Conservation (phyloP, 1,140 invertebrate genomes). For the Lamellibrachia luymesi region DNA sequence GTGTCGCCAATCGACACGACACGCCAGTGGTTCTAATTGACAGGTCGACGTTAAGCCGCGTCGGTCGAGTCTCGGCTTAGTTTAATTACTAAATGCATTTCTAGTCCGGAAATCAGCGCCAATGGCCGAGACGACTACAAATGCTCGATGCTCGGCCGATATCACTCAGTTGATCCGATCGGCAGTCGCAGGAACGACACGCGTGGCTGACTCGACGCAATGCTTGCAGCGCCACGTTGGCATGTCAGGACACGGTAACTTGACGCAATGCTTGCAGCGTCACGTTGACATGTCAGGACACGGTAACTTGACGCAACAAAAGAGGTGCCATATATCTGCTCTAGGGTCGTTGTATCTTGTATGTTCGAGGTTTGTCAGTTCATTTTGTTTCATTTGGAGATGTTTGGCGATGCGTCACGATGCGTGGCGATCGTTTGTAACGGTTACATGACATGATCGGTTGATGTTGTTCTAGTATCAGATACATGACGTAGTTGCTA, state of each 20-base stretch:
- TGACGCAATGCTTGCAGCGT: background rate
- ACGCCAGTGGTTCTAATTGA: background rate
- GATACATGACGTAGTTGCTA: background rate
- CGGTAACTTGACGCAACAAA: background rate
- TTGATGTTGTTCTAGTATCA: background rate
- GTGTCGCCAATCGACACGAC: background rate
- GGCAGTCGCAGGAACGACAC: background rate
- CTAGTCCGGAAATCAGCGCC: background rate
- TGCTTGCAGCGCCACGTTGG: too few relatives aligned
- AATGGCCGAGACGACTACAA: background rate
- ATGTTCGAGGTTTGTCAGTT: background rate
- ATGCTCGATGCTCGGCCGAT: background rate
- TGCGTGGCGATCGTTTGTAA: background rate
- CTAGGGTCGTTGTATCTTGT: background rate
- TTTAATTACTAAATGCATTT: slow-evolving; percentile 2
- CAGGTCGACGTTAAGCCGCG: background rate
- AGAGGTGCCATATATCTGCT: background rate
- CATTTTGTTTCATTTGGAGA: background rate
- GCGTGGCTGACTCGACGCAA: background rate
- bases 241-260: background rate
- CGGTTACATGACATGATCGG: background rate
- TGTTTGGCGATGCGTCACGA: background rate
- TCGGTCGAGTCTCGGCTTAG: background rate
- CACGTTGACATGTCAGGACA: background rate
- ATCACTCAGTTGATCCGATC: background rate